Evolutionary conservation across 2,113 vertebrate species (phyloP).

Genomic region (Indicator indicator): DNA sequence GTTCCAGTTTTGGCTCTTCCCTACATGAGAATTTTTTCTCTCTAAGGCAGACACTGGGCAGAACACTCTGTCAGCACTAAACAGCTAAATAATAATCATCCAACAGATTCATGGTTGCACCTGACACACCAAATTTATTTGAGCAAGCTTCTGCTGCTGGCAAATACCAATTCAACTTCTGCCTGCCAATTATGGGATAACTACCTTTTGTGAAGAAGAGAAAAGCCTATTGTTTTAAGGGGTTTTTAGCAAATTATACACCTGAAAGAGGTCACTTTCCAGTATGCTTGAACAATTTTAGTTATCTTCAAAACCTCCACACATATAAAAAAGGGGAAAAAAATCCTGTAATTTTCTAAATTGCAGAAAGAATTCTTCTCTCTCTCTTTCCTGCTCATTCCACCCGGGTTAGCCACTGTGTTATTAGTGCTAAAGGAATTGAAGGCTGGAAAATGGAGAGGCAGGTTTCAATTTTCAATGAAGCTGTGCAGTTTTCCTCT

Average conservation of each 20-base stretch:
- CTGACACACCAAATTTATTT: slow-evolving; percentile 23
- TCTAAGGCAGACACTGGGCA: background rate
- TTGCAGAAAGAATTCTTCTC: background rate
- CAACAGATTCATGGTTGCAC: background rate
- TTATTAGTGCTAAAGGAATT: background rate
- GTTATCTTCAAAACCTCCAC: background rate
- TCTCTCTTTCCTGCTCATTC: background rate
- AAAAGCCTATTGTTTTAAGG: slow-evolving; percentile 38
- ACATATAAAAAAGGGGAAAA: background rate
- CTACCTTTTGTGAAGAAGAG: slow-evolving; percentile 11
- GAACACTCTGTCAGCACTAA: background rate
- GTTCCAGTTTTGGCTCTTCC: background rate
- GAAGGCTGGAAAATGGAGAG: background rate
- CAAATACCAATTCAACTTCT: background rate
- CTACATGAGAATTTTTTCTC: background rate
- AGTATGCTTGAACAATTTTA: background rate
- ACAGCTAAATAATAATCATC: slow-evolving; percentile 19
- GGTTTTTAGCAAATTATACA: slow-evolving; percentile 15
- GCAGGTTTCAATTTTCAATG: background rate
- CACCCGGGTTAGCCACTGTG: background rate
- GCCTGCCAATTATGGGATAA: slow-evolving; percentile 17
- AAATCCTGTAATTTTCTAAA: slow-evolving; percentile 47
- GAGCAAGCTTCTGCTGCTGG: slow-evolving; percentile 39
- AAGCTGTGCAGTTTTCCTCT: background rate
- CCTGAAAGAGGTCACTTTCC: slow-evolving; percentile 41